Conservation (phyloP, 2,888 invertebrate species). For the Heliconius aoede region DNA sequence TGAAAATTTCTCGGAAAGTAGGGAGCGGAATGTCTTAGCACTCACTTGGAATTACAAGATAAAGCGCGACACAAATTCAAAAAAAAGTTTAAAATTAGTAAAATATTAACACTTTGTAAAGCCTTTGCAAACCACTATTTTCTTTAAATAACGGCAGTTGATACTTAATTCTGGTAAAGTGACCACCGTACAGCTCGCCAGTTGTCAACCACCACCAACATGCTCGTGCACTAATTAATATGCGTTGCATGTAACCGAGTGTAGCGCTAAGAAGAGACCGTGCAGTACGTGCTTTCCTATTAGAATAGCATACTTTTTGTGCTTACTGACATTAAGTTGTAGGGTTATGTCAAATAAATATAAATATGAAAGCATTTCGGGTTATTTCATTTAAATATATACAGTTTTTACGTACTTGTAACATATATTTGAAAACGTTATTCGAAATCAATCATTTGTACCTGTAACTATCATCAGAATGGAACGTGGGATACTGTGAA, state of each 20-base stretch:
- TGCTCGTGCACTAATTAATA: slow-evolving; percentile 36
- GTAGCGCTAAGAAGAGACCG: slow-evolving; percentile 35
- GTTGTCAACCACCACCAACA: slow-evolving; percentile 38
- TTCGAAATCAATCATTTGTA: no score
- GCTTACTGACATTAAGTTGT: neutral
- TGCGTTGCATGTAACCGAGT: slow-evolving; percentile 35
- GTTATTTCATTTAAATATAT: neutral
- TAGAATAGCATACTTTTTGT: slow-evolving; percentile 17
- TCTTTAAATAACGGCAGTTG: neutral
- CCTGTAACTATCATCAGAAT: no score
- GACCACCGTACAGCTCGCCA: slow-evolving; percentile 3
- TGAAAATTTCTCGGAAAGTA: neutral
- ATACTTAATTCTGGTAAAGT: neutral
- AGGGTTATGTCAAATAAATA: slow-evolving; percentile 3
- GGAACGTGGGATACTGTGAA: no score
- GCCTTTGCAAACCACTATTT: neutral
- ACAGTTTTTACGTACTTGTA: no score
- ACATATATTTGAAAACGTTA: no score
- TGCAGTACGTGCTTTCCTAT: slow-evolving; percentile 31
- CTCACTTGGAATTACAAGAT: no score
- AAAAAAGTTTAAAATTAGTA: no score
- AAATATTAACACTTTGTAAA: no score
- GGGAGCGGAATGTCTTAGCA: neutral
- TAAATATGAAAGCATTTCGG: neutral
- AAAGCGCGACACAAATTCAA: no score